phyloP scores from a whole-genome alignment of 2,113 vertebrate species.

The Camelus bactrianus region DNA sequence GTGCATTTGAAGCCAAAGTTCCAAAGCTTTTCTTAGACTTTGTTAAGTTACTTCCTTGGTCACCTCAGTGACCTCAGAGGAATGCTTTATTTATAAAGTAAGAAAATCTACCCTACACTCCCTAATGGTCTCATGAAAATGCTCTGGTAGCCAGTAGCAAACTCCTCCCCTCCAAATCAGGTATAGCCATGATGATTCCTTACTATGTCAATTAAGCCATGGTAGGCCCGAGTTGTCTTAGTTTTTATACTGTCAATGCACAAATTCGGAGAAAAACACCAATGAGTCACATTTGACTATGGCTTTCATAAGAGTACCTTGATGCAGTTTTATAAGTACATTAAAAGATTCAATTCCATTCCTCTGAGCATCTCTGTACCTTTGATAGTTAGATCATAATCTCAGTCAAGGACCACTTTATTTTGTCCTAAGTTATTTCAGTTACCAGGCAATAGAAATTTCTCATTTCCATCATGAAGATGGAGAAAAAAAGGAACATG shows the following conservation, averaged over 20 bases:
- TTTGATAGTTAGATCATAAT: conserved; percentile 9
- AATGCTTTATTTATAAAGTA: background rate
- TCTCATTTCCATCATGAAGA: background rate
- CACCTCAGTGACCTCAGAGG: background rate
- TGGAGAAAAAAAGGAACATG: background rate
- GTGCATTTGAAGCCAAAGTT: background rate
- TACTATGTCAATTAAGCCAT: background rate
- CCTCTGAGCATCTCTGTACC: background rate
- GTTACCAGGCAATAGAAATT: background rate
- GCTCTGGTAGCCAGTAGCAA: background rate
- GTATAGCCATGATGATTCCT: background rate
- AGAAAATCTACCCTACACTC: background rate
- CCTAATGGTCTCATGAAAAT: conserved; percentile 31
- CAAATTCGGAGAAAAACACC: conserved; percentile 45
- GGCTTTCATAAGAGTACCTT: background rate
- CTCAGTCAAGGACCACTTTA: conserved; percentile 2
- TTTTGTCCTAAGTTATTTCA: conserved; percentile 7
- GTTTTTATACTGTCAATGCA: background rate
- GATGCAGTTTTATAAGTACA: background rate
- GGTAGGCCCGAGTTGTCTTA: background rate
- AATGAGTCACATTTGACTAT: background rate
- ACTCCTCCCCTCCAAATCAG: background rate
- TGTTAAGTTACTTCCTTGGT: background rate
- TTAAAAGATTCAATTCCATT: conserved; percentile 32
- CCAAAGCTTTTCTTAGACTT: background rate